Evolutionary conservation across 1,140 invertebrate genomes (phyloP), one percentile per base, ranked within the genome.

Genomic region (Neodiprion fabricii): DNA sequence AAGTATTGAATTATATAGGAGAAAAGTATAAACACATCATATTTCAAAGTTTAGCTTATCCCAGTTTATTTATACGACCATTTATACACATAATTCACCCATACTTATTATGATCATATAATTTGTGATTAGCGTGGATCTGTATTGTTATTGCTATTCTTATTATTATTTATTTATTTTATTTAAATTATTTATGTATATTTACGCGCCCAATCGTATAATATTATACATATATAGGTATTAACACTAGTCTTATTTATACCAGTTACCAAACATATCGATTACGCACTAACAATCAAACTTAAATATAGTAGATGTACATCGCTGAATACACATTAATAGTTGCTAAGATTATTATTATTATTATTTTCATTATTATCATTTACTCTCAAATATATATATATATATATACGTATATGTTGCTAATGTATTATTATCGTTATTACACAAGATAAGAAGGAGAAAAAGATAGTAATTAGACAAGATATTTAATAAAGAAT

Each of bases 221-320:
- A 21, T 8, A 11, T 75, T 66, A 47, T 47, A 65, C 7, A 65
- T 61, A 74, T 67, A 67, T 49, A 14, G 72, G 71, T 75, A 79
- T 78, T 80, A 81, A 82, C 78, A 72, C 79, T 82, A 82, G 80
- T 82, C 78, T 80, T 82, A 79, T 75, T 72, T 61, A 48, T 78
- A 77, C 48, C 81, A 80, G 75, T 80, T 79, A 81, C 77, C 80
- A 80, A 77, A 79, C 77, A 80, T 80, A 78, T 82, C 76, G 79
- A 72, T 50, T 75, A 79, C 68, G 66, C 69, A 72, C 72, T 48
- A 72, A 65, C 68, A 72, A 75, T 28, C 48, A 75, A 50, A 40
- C 48, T 1, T 71, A 71, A 9, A 40, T 40, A 40, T 40, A 40
- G 28, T 40, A 40, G 28, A 40, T 40, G 28, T 40, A 40, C 28